Evolutionary conservation across 2,888 invertebrate species (phyloP), one percentile per base, ranked within the genome.

Genomic region (Agrotis ipsilon): DNA sequence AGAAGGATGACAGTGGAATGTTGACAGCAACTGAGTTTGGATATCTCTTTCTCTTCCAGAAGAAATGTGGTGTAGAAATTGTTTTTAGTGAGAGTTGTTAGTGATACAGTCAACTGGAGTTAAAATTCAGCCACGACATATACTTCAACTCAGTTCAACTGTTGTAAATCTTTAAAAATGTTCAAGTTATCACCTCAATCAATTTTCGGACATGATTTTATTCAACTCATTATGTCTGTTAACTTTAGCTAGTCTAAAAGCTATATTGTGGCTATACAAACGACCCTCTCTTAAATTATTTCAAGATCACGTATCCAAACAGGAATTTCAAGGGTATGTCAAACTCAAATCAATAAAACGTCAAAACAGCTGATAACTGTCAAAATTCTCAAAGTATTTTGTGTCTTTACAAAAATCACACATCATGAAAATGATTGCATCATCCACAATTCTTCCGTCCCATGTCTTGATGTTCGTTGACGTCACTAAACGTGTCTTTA

Each of bases 341-440:
- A 64, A 65, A 70, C 57, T 79, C 58, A 54, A 81, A 81, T 77
- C 78, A 46, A 64, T 80, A 67, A n/a, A n/a, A 58, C 21, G 81
- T 80, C 83, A 81, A 52, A 75, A 72, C 84, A 85, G 68, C 70
- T 75, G 80, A 49, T 77, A 51, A 0, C 72, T 76, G 75, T 82
- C 83, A 82, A 80, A 80, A 78, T 74, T 75, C 46, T 54, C 70
- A 65, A 39, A 70, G 52, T 59, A 51, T 63, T 71, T 54, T 61
- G 61, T 68, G 32, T 61, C 5, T 78, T 55, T 46, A 45, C 52
- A 43, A 62, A 74, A 74, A 57, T 24, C 43, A 71, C 69, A 78
- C 60, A 58, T 49, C 60, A 58, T 49, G 82, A 88, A 86, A 61
- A 84, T 86, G 84, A 83, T 82, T 86, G 69, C 83, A 86, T 86